A percentile compares a stretch with the other conserved stretches of the same genome.
Evolutionary conservation across 2,888 invertebrate species (phyloP).

Genomic region (Bugula neritina): DNA sequence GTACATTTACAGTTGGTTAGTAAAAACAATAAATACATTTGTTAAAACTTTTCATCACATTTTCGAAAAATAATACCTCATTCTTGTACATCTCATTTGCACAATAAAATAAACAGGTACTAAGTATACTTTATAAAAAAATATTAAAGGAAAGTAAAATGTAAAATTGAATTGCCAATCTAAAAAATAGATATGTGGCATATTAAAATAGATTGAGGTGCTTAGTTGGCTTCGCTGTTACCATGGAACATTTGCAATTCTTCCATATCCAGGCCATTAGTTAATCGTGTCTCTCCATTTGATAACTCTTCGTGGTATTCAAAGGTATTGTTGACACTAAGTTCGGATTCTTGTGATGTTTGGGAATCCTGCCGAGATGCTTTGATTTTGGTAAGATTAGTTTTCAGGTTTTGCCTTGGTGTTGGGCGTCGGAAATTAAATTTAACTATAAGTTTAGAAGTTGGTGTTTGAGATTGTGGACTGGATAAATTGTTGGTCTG

Average conservation of each 20-base stretch:
- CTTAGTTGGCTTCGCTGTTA: no score
- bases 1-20: not conserved
- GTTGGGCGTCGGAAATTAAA: slow-evolving; percentile 10
- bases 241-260: not conserved
- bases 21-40: not conserved
- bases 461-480: not conserved
- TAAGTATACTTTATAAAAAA: not conserved
- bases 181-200: not conserved
- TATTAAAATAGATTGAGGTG: no score
- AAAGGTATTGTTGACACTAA: not conserved
- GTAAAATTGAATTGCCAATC: not conserved
- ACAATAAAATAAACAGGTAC: not conserved
- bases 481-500: not conserved
- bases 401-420: slow-evolving; percentile 12
- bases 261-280: not conserved
- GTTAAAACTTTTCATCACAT: no score
- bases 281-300: slow-evolving; percentile 15
- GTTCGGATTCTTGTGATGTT: not conserved
- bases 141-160: not conserved
- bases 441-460: slow-evolving; percentile 12
- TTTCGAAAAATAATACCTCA: not conserved
- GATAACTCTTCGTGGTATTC: slow-evolving; percentile 23
- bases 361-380: slow-evolving; percentile 1
- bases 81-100: not conserved
- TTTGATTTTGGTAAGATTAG: not conserved